These are phyloP conservation scores for Drosophila borealis DNA, from an alignment of 2,888 invertebrate species.

Conservation along the genomic window DNA sequence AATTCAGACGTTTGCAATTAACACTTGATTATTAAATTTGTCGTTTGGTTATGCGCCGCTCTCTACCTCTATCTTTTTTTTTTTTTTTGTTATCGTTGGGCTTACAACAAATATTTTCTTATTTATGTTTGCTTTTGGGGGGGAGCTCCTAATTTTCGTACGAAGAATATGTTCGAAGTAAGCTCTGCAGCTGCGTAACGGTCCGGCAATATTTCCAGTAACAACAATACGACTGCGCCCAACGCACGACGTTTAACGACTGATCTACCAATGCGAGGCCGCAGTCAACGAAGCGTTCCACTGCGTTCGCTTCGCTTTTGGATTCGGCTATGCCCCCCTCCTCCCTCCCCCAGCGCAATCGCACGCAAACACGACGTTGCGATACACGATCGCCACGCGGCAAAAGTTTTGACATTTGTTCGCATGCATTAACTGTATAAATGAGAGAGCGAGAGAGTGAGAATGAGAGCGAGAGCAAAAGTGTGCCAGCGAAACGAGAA, in stretches of 20 bases:
- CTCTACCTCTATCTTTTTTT: constrained; percentile 31
- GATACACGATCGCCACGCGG: constrained; percentile 68
- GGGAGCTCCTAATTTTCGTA: constrained; percentile 22
- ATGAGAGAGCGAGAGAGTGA: not conserved
- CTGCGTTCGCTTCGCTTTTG: not conserved
- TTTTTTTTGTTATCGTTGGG: constrained; percentile 22
- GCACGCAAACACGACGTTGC: not conserved
- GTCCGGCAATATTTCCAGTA: constrained; percentile 5
- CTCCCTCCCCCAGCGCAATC: not conserved
- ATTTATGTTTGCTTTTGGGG: constrained; percentile 4
- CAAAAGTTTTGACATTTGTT: constrained; percentile 24
- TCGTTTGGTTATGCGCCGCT: constrained; percentile 1
- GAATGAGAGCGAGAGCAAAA: no score
- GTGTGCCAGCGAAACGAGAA: not conserved
- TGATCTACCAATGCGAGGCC: constrained; percentile 39
- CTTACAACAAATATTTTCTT: constrained; percentile 16
- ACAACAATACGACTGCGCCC: constrained; percentile 49
- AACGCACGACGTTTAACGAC: constrained; percentile 61
- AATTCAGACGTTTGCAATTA: constrained; percentile 67
- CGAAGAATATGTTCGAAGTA: constrained; percentile 4
- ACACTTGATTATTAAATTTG: constrained; percentile 42
- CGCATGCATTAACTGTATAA: not conserved
- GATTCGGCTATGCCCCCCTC: not conserved
- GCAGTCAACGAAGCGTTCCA: constrained; percentile 5
- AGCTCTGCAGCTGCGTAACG: constrained; percentile 25